Base-by-base conservation (phyloP, 2,797 vertebrate species). In the Rhabdomys pumilio region DNA sequence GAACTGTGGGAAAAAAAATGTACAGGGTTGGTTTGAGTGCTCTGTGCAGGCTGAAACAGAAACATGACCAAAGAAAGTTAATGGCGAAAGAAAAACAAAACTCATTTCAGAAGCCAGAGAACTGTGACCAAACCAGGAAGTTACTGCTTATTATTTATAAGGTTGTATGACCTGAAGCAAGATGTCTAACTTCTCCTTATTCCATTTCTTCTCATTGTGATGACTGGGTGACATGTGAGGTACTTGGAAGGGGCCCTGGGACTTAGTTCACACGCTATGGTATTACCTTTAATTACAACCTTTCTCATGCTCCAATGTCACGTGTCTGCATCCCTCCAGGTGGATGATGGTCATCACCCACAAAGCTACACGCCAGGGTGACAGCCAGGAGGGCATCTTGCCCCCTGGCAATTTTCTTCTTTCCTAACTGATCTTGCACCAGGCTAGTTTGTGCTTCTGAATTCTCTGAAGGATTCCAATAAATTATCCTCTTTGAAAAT, bases 331-430 rank as follows among this genome's bases (percentile, higher is more conserved):
- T 63, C 11, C 12, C 22, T 38, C 38, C 53, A 14, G 19, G 47
- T 38, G 0, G 24, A n/a, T 20, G 19, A 44, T 12, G 4, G 6
- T 1, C 0, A 0, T 59, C 50, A 8, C 31, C 0, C 29, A 1
- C 38, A 0, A 14, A 19, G 41, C 79, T 83, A 19, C 31, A 15
- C 11, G 19, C 47, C 57, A 82, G n/a, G n/a, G 1, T 12, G 2
- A 47, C 38, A 59, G 20, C 12, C 0, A 47, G 50, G 22, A 47
- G 12, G 50, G 41, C 24, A 29, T 3, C 19, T 73, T 38, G 3
- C 11, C 88, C 19, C 55, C 8, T 1, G 6, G 47, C 24, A 69
- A 26, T 20, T 22, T 57, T 65, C 67, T 57, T 0, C 6, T n/a
- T 59, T 29, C 59, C 72, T 34, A 24, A 13, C 44, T 73, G 26